Conservation (phyloP, 1,140 invertebrate species). For the Nixonia krombeini region DNA sequence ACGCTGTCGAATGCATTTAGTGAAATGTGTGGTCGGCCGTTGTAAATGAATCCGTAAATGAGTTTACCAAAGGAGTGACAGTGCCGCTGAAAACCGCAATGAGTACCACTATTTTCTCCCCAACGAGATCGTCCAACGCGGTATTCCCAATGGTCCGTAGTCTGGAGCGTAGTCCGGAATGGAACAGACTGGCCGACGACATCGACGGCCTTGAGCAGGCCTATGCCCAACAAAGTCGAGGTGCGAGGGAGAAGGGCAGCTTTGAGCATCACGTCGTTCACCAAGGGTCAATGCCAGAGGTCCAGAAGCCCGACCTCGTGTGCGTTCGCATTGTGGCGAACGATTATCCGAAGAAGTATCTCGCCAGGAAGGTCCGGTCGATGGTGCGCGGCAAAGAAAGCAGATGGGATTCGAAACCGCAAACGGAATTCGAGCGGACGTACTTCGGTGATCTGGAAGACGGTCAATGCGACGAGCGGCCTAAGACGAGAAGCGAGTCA, state of each 20-base stretch:
- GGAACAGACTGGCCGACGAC: conserved; percentile 47
- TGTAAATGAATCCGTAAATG: neutral
- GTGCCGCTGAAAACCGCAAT: conserved; percentile 16
- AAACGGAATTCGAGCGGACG: conserved; percentile 59
- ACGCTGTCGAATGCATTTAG: no score
- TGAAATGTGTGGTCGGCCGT: neutral
- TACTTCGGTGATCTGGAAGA: conserved; percentile 57
- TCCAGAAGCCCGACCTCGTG: conserved; percentile 55
- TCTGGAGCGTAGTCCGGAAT: conserved; percentile 46
- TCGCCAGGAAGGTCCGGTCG: neutral
- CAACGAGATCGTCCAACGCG: neutral
- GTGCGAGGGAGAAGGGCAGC: conserved; percentile 16
- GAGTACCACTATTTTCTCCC: neutral
- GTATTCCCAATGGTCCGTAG: conserved; percentile 43
- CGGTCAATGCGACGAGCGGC: conserved; percentile 9
- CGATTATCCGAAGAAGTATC: conserved; percentile 7
- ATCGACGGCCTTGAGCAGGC: conserved; percentile 56
- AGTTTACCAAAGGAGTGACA: conserved; percentile 15
- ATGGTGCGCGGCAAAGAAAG: conserved; percentile 8
- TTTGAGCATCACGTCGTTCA: conserved; percentile 50
- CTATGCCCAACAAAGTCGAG: conserved; percentile 29
- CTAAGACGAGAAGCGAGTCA: no score
- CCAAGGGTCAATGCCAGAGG: conserved; percentile 56
- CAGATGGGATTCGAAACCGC: conserved; percentile 57
- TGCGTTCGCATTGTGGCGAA: conserved; percentile 30